Percentiles rank a stretch among this genome's conserved stretches.
phyloP scores from a whole-genome alignment of 2,113 vertebrate genomes.

The Emydura subglobosa region DNA sequence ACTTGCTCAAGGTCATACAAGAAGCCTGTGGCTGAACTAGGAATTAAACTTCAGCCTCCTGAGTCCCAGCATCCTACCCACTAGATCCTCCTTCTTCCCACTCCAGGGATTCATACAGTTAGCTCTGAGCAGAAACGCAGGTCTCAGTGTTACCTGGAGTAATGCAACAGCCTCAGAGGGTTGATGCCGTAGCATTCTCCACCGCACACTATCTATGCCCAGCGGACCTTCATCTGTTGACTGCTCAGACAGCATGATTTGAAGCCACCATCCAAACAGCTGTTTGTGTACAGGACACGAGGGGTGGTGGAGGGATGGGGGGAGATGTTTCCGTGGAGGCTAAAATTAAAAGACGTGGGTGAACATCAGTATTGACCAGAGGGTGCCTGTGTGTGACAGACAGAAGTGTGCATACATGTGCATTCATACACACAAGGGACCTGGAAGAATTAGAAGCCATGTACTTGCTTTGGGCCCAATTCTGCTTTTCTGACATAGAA shows the following conservation, averaged over 20 bases:
- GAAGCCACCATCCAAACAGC: background rate
- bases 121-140: background rate
- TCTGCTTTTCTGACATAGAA: background rate
- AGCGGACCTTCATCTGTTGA: background rate
- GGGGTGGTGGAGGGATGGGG: background rate
- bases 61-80: background rate
- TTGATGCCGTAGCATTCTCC: background rate
- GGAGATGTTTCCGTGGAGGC: background rate
- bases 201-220: background rate
- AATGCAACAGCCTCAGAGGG: background rate
- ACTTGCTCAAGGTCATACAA: background rate
- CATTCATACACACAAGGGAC: background rate
- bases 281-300: background rate
- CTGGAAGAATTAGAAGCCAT: background rate
- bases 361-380: accelerated
- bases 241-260: background rate
- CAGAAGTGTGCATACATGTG: background rate
- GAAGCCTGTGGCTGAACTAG: accelerated
- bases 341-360: accelerated
- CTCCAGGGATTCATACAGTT: background rate
- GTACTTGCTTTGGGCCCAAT: background rate
- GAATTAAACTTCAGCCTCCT: background rate
- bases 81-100: background rate
- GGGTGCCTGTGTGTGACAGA: background rate
- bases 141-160: background rate